Evolutionary conservation across 1,140 invertebrate species (phyloP).

Genomic region (Brachionus manjavacas): DNA sequence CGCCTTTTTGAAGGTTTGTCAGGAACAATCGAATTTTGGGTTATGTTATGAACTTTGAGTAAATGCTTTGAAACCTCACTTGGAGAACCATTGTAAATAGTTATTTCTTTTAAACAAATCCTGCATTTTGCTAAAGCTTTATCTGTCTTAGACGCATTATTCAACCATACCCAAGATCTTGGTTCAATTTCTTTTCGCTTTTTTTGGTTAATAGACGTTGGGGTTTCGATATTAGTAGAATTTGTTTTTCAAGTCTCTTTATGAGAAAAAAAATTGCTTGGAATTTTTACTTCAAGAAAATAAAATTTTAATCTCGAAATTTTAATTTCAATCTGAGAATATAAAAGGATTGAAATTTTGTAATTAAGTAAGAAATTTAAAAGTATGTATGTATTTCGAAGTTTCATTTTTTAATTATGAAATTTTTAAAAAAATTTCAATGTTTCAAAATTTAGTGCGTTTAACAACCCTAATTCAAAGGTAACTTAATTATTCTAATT

Average conservation of each 20-base stretch:
- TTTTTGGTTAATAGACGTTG: slow-evolving; percentile 13
- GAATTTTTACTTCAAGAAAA: background rate
- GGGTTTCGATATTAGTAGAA: background rate
- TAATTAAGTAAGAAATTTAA: background rate
- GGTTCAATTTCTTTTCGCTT: background rate
- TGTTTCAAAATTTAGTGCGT: background rate
- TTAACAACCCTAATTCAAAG: background rate
- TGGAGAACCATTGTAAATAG: background rate
- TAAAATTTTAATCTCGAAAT: background rate
- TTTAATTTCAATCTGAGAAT: background rate
- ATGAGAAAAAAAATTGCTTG: background rate
- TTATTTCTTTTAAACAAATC: background rate
- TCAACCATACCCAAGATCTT: slow-evolving; percentile 24
- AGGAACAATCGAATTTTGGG: background rate
- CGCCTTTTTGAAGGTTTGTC: background rate
- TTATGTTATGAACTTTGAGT: background rate
- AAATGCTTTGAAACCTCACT: background rate
- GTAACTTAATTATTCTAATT: too few relatives aligned
- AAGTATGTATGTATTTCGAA: background rate
- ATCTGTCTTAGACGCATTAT: background rate
- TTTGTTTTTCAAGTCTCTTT: background rate
- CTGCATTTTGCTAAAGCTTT: background rate
- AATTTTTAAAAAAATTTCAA: background rate
- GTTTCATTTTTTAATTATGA: background rate
- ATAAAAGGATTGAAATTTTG: background rate